phyloP scores from a whole-genome alignment of 2,113 vertebrate species.

The Stercorarius parasiticus region DNA sequence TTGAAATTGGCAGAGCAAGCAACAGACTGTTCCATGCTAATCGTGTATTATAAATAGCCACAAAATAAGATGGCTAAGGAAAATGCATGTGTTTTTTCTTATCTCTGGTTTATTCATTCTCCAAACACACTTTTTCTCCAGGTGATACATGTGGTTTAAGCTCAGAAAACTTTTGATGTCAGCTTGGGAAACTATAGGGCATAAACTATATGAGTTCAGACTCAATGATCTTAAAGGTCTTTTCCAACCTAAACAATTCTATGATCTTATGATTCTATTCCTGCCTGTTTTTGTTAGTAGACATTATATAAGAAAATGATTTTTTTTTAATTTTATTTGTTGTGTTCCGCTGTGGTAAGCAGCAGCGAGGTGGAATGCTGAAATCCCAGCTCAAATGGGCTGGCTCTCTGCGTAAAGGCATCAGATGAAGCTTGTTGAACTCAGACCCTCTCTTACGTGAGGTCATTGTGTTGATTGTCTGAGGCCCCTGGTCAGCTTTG shows the following conservation, averaged over 20 bases:
- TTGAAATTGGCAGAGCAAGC: neutral
- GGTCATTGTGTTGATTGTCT: slow-evolving; percentile 35
- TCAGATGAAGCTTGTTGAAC: neutral
- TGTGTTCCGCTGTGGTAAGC: neutral
- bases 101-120: neutral
- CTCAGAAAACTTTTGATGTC: neutral
- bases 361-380: neutral
- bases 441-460: slow-evolving; percentile 18
- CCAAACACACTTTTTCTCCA: neutral
- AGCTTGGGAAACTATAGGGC: neutral
- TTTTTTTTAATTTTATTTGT: neutral
- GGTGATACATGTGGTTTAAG: neutral
- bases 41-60: neutral
- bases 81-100: neutral
- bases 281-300: neutral
- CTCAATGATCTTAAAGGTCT: neutral
- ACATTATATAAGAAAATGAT: neutral
- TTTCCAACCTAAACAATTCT: neutral
- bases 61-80: neutral
- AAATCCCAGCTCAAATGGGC: neutral
- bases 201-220: neutral
- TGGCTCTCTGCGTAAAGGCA: neutral
- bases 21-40: neutral
- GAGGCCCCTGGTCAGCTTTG: slow-evolving; percentile 67
- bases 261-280: neutral